Percentiles rank a stretch among this genome's conserved stretches.
Evolutionary conservation across 2,888 invertebrate species (phyloP).

Genomic region (Drosophila mulleri): DNA sequence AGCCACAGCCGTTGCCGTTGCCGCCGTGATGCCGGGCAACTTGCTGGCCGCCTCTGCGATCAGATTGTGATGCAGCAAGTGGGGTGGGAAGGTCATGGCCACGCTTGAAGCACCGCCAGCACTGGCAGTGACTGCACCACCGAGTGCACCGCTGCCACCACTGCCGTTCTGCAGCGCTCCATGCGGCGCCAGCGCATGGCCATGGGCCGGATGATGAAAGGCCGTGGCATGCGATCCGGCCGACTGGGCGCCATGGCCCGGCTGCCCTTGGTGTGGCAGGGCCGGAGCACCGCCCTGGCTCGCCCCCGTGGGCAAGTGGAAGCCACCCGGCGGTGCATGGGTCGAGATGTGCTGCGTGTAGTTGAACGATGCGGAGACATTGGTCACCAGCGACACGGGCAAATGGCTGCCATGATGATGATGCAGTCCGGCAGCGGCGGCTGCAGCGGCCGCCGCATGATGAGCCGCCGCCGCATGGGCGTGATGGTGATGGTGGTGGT

Average conservation of each 20-base stretch:
- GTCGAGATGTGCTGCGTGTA: conserved; percentile 85
- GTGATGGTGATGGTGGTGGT: conserved; percentile 74
- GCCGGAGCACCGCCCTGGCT: conserved; percentile 18
- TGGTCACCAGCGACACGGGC: conserved; percentile 84
- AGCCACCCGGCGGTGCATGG: conserved; percentile 76
- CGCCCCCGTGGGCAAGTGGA: conserved; percentile 49
- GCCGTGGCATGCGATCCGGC: conserved; percentile 46
- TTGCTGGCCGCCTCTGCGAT: conserved; percentile 84
- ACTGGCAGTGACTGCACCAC: conserved; percentile 12
- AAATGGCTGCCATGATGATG: conserved; percentile 81
- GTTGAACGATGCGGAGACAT: conserved; percentile 85
- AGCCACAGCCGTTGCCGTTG: conserved; percentile 61
- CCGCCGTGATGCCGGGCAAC: conserved; percentile 75
- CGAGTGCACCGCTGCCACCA: background rate
- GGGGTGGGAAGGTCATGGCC: conserved; percentile 82
- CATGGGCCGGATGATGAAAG: conserved; percentile 77
- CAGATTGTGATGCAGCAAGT: conserved; percentile 83
- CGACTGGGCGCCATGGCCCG: conserved; percentile 44
- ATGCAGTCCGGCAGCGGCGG: conserved; percentile 79
- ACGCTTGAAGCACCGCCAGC: conserved; percentile 36
- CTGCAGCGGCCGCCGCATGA: conserved; percentile 73
- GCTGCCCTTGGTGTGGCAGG: conserved; percentile 68
- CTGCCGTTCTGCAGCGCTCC: conserved; percentile 35
- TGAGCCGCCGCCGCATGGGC: conserved; percentile 82
- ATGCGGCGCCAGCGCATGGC: conserved; percentile 64